Conservation (phyloP, 2,113 vertebrate species). For the Thermophis baileyi region DNA sequence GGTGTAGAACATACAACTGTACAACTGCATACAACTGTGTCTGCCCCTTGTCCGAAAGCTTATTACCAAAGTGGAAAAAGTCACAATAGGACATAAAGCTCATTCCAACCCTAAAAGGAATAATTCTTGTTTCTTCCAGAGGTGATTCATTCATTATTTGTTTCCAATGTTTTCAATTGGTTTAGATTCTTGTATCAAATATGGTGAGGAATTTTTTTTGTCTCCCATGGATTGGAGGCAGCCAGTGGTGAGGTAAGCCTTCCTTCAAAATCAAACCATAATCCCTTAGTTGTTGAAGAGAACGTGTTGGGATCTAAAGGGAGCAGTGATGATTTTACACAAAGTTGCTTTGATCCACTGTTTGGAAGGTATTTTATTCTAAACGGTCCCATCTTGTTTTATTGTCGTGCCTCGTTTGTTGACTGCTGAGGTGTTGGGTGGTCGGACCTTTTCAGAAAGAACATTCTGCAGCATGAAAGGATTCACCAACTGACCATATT, state of each 20-base stretch:
- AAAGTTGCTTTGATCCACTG: not conserved
- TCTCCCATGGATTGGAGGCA: not conserved
- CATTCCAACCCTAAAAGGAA: not conserved
- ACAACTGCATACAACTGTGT: not conserved
- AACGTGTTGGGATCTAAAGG: not conserved
- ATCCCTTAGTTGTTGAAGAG: not conserved
- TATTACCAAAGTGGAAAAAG: not conserved
- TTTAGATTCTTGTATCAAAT: not conserved
- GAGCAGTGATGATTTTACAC: not conserved
- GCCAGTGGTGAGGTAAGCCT: not conserved
- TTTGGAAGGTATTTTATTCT: not conserved
- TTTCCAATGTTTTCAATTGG: not conserved
- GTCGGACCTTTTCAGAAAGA: not conserved
- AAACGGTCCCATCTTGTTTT: not conserved
- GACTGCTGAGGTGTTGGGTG: not conserved
- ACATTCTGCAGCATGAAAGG: no score
- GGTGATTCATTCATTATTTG: not conserved
- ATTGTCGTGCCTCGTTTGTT: not conserved
- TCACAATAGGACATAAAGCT: not conserved
- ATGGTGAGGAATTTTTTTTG: not conserved
- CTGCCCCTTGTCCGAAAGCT: not conserved
- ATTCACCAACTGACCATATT: not conserved
- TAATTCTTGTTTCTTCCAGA: not conserved
- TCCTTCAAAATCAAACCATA: not conserved
- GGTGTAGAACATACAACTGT: not conserved